Percentiles rank a stretch among this genome's conserved stretches.
These are phyloP conservation scores for Lateolabrax maculatus DNA, from an alignment of 2,797 vertebrate genomes.

Conservation along the genomic window DNA sequence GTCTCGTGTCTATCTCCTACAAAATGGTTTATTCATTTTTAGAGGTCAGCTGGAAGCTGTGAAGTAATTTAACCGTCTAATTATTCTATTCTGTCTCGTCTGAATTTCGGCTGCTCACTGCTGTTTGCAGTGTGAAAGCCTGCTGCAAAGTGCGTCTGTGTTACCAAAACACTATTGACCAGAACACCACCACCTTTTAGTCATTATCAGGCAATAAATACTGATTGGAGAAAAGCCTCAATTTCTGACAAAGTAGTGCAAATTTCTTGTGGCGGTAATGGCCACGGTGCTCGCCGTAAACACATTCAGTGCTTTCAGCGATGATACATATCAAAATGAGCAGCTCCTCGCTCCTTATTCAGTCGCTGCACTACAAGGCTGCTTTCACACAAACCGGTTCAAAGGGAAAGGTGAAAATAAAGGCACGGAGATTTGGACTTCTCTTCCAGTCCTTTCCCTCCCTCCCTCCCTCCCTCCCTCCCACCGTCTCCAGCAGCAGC, in stretches of 20 bases:
- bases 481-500: constrained; percentile 19
- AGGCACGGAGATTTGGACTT: constrained; percentile 76
- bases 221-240: constrained; percentile 15
- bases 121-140: constrained; percentile 41
- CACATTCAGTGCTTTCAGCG: constrained; percentile 54
- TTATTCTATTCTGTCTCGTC: neutral
- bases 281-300: constrained; percentile 52
- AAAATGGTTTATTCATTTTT: neutral
- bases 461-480: constrained; percentile 29
- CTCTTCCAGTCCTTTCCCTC: constrained; percentile 37
- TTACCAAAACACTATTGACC: constrained; percentile 1
- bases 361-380: constrained; percentile 23
- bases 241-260: constrained; percentile 58
- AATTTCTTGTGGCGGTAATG: constrained; percentile 5
- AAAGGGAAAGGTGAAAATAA: constrained; percentile 69
- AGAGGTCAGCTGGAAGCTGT: neutral
- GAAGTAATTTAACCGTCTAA: neutral
- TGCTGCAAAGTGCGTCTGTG: neutral
- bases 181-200: neutral
- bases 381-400: constrained; percentile 32
- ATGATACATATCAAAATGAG: constrained; percentile 16
- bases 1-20: neutral
- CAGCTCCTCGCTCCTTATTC: constrained; percentile 2
- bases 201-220: constrained; percentile 11
- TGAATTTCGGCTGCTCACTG: neutral